Percentiles rank a stretch among this genome's conserved stretches.
Conservation (phyloP, 1,140 invertebrate genomes). For the Drosophila oshimai region DNA sequence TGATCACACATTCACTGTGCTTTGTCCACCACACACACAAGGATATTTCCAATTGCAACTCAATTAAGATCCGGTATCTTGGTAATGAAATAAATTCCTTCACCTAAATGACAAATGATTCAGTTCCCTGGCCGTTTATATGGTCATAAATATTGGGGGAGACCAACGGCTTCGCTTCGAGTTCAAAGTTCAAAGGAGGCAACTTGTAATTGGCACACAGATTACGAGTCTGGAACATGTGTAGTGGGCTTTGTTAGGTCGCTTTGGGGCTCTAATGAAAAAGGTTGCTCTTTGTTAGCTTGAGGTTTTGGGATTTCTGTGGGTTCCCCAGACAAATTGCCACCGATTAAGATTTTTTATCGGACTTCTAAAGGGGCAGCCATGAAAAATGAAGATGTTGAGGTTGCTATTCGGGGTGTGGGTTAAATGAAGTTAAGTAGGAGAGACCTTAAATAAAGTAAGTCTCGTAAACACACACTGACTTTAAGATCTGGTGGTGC, state of each 20-base stretch:
- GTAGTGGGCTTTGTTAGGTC: constrained; percentile 21
- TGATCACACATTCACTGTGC: constrained; percentile 34
- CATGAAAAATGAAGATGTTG: constrained; percentile 54
- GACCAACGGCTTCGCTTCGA: not conserved
- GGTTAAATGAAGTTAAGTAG: constrained; percentile 24
- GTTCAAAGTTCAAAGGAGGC: constrained; percentile 48
- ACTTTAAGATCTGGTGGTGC: not conserved
- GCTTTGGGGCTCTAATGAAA: constrained; percentile 36
- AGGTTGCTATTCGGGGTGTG: not conserved
- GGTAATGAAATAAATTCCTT: constrained; percentile 50
- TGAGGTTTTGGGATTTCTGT: constrained; percentile 24
- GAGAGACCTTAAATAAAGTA: not conserved
- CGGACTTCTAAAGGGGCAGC: constrained; percentile 22
- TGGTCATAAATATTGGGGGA: constrained; percentile 17
- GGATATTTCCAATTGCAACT: constrained; percentile 65
- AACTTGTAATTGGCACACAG: constrained; percentile 52
- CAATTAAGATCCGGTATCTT: constrained; percentile 71
- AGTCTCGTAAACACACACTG: not conserved
- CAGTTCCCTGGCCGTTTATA: not conserved
- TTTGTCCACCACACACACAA: constrained; percentile 8
- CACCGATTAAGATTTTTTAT: constrained; percentile 72
- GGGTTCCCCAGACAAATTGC: constrained; percentile 63
- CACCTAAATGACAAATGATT: constrained; percentile 39
- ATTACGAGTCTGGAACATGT: constrained; percentile 20
- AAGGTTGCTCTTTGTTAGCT: constrained; percentile 51